Conservation (phyloP, 2,797 vertebrate species). For the Oryzias dopingdopingensis region DNA sequence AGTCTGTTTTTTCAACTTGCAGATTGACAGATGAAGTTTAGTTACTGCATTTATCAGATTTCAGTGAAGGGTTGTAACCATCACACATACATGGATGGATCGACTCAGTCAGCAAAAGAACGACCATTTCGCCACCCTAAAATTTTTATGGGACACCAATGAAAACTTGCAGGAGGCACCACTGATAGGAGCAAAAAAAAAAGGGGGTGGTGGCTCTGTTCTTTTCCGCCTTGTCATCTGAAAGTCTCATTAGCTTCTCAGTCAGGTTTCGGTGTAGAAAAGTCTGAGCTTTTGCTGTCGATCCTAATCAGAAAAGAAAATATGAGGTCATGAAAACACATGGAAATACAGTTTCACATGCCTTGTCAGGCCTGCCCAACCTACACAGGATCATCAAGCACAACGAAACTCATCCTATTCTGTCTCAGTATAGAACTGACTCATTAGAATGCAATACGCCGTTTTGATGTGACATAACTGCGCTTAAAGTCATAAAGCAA, state of each 20-base stretch:
- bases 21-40: no score
- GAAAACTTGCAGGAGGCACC: no score
- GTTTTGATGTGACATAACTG: slow-evolving; percentile 3
- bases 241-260: slow-evolving; percentile 62
- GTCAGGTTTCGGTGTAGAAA: slow-evolving; percentile 67
- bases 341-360: slow-evolving; percentile 5
- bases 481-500: slow-evolving; percentile 13
- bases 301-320: slow-evolving; percentile 36
- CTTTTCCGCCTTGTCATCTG: slow-evolving; percentile 75
- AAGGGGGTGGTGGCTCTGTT: slow-evolving; percentile 52
- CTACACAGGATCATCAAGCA: slow-evolving; percentile 4
- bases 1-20: no score
- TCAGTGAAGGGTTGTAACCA: no score
- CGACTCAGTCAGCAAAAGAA: no score
- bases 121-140: no score
- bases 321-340: slow-evolving; percentile 12
- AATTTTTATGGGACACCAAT: no score
- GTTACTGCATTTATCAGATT: no score
- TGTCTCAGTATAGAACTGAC: slow-evolving; percentile 1
- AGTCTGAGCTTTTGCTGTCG: slow-evolving; percentile 44
- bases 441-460: slow-evolving; percentile 7
- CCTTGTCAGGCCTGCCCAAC: slow-evolving; percentile 20
- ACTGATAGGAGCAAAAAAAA: no score
- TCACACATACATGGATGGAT: no score
- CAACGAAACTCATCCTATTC: slow-evolving; percentile 1